These are phyloP conservation scores for Malurus elegans DNA, from an alignment of 2,113 vertebrate species.

Conservation along the genomic window DNA sequence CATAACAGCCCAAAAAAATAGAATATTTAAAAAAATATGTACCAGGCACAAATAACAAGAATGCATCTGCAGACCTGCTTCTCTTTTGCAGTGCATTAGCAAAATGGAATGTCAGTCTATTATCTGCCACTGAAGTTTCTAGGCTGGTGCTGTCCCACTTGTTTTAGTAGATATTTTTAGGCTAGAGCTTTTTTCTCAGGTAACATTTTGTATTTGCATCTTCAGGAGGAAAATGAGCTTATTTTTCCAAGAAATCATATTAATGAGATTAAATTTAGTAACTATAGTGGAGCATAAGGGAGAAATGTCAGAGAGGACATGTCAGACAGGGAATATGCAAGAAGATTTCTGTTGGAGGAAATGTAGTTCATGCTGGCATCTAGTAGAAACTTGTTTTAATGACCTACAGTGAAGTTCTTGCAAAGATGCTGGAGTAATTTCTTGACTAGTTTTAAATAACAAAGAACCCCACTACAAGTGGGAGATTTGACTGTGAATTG, in stretches of 20 bases:
- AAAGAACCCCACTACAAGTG: rapidly evolving
- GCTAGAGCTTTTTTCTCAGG: not conserved
- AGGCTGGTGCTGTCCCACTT: not conserved
- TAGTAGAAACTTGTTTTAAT: not conserved
- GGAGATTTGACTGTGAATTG: not conserved
- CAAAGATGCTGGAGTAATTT: not conserved
- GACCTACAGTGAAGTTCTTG: not conserved
- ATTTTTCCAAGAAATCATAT: not conserved
- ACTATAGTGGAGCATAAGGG: not conserved
- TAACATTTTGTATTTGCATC: not conserved
- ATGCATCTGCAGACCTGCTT: not conserved
- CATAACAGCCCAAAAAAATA: not conserved
- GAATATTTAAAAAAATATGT: not conserved
- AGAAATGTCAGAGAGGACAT: not conserved
- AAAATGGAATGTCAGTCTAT: not conserved
- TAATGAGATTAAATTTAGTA: not conserved
- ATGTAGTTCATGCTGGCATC: not conserved
- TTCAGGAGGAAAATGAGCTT: not conserved
- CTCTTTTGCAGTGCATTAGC: not conserved
- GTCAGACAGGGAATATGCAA: not conserved
- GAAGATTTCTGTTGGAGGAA: not conserved
- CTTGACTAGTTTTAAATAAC: not conserved
- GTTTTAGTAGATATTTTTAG: not conserved
- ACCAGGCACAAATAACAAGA: not conserved
- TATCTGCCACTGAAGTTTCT: not conserved